Percentiles rank a stretch among this genome's conserved stretches.
Evolutionary conservation across 2,113 vertebrate genomes (phyloP).

Genomic region (Alligator mississippiensis): DNA sequence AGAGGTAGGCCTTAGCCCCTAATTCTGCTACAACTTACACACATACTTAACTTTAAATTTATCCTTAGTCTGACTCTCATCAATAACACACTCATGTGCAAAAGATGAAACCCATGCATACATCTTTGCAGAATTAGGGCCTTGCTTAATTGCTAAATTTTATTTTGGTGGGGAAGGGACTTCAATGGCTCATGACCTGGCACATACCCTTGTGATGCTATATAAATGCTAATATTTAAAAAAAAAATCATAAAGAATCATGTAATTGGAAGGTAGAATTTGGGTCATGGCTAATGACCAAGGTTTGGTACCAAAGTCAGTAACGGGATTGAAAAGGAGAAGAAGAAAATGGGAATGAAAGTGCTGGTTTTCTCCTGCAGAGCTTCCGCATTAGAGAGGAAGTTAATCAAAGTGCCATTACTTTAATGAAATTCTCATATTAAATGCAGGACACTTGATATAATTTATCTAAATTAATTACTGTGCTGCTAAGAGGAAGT

Average conservation of each 20-base stretch:
- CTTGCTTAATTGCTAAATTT: neutral
- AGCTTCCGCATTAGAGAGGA: conserved; percentile 43
- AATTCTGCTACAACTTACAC: neutral
- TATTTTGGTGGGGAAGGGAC: neutral
- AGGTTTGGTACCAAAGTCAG: neutral
- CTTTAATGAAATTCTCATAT: conserved; percentile 67
- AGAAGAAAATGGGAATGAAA: neutral
- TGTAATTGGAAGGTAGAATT: neutral
- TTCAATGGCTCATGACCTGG: neutral
- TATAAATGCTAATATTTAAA: neutral
- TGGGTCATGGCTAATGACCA: neutral
- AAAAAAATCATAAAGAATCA: neutral
- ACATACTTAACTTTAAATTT: accelerated
- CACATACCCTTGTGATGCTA: neutral
- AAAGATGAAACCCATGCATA: neutral
- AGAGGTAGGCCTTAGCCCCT: neutral
- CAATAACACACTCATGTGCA: neutral
- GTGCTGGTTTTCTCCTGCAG: conserved; percentile 29
- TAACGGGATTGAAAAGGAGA: neutral
- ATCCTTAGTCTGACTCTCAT: neutral
- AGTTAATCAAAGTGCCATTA: conserved; percentile 63
- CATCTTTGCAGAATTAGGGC: neutral
- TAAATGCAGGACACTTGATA: conserved; percentile 65
- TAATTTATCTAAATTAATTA: conserved; percentile 77
- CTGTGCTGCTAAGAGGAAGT: conserved; percentile 55